Conservation (phyloP, 1,140 invertebrate species). For the Helicorthomorpha holstii region DNA sequence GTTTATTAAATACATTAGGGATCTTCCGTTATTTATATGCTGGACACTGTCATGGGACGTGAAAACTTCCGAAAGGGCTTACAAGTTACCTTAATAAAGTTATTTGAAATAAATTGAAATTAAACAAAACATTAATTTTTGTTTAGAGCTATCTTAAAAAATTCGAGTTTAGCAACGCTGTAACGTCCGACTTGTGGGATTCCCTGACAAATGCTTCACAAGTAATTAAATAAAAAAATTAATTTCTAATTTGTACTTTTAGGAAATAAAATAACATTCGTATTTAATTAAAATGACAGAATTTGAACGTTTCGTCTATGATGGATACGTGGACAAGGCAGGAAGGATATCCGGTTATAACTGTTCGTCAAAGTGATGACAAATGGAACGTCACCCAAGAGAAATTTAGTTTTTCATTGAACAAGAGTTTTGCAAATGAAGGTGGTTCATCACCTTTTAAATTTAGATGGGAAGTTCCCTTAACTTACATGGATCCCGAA, state of each 20-base stretch:
- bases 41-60: conserved; percentile 74
- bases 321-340: conserved; percentile 86
- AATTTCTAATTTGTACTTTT: background rate
- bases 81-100: conserved; percentile 25
- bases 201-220: conserved; percentile 37
- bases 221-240: background rate
- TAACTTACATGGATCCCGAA: background rate
- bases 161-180: conserved; percentile 50
- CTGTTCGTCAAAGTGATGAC: conserved; percentile 40
- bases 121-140: background rate
- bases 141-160: conserved; percentile 20
- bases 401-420: background rate
- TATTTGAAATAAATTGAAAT: too few species aligned
- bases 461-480: background rate
- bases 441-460: too few species aligned
- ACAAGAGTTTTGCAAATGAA: background rate
- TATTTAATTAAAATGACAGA: conserved; percentile 28
- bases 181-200: conserved; percentile 70
- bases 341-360: conserved; percentile 69
- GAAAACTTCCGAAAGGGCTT: conserved; percentile 63
- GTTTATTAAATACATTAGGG: conserved; percentile 34
- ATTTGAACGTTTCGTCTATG: conserved; percentile 23
- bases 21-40: conserved; percentile 81
- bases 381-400: conserved; percentile 28
- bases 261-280: background rate